Conservation (phyloP, 1,140 invertebrate species). For the Drosophila tani region DNA sequence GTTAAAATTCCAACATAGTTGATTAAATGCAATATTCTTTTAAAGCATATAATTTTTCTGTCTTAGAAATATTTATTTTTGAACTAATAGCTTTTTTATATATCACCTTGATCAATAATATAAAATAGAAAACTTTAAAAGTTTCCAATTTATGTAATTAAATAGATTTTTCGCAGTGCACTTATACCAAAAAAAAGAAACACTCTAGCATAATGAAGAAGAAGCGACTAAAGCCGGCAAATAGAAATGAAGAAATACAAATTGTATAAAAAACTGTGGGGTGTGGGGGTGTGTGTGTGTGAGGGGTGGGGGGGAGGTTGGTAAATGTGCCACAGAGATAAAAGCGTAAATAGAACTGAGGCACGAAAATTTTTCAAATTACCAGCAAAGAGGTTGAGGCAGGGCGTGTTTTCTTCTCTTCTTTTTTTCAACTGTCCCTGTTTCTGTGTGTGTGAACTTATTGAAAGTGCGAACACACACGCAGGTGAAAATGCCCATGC, state of each 20-base stretch:
- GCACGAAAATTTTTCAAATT: slow-evolving; percentile 75
- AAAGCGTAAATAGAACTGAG: slow-evolving; percentile 80
- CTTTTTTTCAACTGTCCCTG: background rate
- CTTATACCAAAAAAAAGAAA: slow-evolving; percentile 7
- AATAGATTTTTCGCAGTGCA: background rate
- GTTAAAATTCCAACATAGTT: no score
- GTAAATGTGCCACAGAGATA: slow-evolving; percentile 67
- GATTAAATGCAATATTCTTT: no score
- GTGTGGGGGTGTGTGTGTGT: background rate
- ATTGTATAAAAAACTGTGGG: slow-evolving; percentile 68
- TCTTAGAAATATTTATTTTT: background rate
- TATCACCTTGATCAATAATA: no score
- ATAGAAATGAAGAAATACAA: slow-evolving; percentile 79
- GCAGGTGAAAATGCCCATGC: slow-evolving; percentile 29
- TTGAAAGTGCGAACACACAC: slow-evolving; percentile 72
- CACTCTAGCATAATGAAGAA: slow-evolving; percentile 43
- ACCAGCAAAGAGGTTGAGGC: slow-evolving; percentile 43
- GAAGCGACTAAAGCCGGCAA: slow-evolving; percentile 47
- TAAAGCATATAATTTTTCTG: rapidly evolving
- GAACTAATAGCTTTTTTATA: no score
- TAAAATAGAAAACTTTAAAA: background rate
- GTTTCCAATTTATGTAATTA: background rate
- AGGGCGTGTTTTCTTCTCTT: slow-evolving; percentile 3
- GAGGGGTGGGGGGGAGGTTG: background rate
- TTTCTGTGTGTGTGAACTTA: slow-evolving; percentile 48